These are phyloP conservation scores for Holacanthella duospinosa DNA, from an alignment of 2,888 invertebrate genomes.

Conservation along the genomic window DNA sequence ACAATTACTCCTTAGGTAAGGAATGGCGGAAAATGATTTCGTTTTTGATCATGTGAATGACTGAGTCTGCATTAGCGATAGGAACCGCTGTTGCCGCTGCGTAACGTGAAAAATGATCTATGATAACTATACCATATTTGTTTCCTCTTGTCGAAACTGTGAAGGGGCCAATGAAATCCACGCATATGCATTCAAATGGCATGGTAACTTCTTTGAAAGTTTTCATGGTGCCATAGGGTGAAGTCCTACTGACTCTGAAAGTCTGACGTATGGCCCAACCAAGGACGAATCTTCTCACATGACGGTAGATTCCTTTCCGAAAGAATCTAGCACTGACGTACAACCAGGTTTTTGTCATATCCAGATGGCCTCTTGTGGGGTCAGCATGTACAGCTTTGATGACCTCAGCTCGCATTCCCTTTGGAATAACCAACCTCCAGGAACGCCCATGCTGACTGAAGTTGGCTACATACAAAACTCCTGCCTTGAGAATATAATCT, in stretches of 20 bases:
- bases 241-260: conserved; percentile 9
- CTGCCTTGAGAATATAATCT: neutral
- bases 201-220: conserved; percentile 10
- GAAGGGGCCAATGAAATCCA: conserved; percentile 32
- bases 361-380: conserved; percentile 20
- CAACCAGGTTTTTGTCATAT: conserved; percentile 21
- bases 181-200: conserved; percentile 32
- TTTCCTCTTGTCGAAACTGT: conserved; percentile 15
- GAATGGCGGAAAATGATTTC: neutral
- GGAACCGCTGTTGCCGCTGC: conserved; percentile 27
- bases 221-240: conserved; percentile 1
- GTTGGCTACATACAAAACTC: conserved; percentile 10
- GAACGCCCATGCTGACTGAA: neutral
- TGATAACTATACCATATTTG: conserved; percentile 24
- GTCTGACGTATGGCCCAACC: conserved; percentile 25
- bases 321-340: conserved; percentile 19
- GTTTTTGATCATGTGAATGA: neutral
- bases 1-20: neutral
- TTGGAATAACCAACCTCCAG: conserved; percentile 12
- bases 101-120: conserved; percentile 32
- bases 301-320: conserved; percentile 21
- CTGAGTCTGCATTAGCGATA: conserved; percentile 10
- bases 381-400: conserved; percentile 17
- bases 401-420: conserved; percentile 1
- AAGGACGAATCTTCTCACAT: conserved; percentile 19